Percentiles rank a stretch among this genome's conserved stretches.
Conservation (phyloP, 2,113 vertebrate genomes). For the Heliornis fulica region DNA sequence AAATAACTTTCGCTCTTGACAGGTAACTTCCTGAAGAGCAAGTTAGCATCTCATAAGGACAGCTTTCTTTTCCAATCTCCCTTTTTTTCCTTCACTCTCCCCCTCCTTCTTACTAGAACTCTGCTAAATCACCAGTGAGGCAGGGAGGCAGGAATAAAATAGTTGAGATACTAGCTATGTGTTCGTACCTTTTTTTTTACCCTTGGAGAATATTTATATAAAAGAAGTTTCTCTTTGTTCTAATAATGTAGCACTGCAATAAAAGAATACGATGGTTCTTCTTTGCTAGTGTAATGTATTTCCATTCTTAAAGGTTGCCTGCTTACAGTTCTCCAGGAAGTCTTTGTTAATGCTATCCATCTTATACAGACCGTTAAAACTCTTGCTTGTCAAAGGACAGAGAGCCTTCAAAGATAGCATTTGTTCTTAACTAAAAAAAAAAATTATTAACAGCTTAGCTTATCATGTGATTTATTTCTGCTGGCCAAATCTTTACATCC, state of each 20-base stretch:
- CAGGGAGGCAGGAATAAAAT: neutral
- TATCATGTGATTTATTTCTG: neutral
- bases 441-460: neutral
- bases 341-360: neutral
- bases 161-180: neutral
- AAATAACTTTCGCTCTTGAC: neutral
- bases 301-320: neutral
- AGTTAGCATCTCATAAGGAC: neutral
- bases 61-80: neutral
- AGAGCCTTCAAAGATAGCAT: neutral
- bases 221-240: neutral
- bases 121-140: neutral
- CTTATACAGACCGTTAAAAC: neutral
- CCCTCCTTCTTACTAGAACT: neutral
- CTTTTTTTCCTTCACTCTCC: neutral
- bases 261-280: neutral
- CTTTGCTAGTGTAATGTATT: neutral
- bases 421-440: neutral
- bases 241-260: neutral
- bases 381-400: neutral
- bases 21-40: neutral
- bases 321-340: neutral
- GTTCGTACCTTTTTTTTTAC: neutral
- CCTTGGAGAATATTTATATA: neutral
- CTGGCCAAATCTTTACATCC: neutral